Evolutionary conservation across 2,888 invertebrate genomes (phyloP).

Genomic region (Anthophora plumipes): DNA sequence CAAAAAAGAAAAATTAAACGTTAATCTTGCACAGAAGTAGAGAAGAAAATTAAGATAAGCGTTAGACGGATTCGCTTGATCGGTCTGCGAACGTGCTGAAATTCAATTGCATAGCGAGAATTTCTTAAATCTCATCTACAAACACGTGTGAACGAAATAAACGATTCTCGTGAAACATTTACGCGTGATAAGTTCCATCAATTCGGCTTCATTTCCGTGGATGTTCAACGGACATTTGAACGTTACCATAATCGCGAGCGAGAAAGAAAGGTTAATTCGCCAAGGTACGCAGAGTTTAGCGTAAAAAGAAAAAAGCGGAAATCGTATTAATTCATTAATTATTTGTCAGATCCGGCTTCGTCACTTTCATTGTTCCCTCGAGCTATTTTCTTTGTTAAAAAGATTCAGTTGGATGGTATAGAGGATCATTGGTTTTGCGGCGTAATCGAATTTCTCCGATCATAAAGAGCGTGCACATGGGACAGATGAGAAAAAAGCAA

Average conservation of each 20-base stretch:
- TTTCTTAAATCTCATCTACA: background rate
- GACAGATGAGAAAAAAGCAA: slow-evolving; percentile 44
- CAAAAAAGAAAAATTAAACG: background rate
- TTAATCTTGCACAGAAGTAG: background rate
- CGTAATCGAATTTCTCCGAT: slow-evolving; percentile 21
- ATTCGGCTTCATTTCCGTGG: background rate
- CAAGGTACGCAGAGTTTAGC: slow-evolving; percentile 14
- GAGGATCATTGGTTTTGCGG: slow-evolving; percentile 7
- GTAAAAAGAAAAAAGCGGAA: slow-evolving; percentile 48
- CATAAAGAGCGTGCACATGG: slow-evolving; percentile 72
- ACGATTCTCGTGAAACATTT: background rate
- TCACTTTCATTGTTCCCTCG: background rate
- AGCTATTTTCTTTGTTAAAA: background rate
- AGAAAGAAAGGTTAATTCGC: slow-evolving; percentile 60
- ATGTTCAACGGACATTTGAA: slow-evolving; percentile 68
- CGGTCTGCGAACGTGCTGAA: slow-evolving; percentile 12
- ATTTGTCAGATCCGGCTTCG: background rate
- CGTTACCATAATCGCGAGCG: slow-evolving; percentile 62
- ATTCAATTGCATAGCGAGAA: slow-evolving; percentile 20
- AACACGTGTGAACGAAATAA: slow-evolving; percentile 1
- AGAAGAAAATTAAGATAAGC: background rate
- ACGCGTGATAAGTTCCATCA: background rate
- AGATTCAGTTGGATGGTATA: background rate
- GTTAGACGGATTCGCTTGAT: background rate
- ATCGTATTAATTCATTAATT: slow-evolving; percentile 30